Evolutionary conservation across 2,113 vertebrate genomes (phyloP).

Genomic region (Rhegmatorhina hoffmannsi): DNA sequence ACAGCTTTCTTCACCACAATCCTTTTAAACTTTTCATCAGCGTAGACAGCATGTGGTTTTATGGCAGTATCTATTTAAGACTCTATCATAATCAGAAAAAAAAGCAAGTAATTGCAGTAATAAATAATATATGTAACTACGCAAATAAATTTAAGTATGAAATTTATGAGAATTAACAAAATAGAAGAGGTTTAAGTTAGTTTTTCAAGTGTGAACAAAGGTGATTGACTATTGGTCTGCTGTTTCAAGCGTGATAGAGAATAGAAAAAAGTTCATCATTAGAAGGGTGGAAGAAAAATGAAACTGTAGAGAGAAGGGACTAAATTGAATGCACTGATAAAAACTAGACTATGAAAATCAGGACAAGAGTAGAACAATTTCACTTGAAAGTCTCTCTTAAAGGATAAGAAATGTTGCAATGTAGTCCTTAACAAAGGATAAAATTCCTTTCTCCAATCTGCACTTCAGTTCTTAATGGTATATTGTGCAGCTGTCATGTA

Average conservation of each 20-base stretch:
- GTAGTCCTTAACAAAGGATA: not conserved
- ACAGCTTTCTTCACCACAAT: not conserved
- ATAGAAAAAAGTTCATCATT: not conserved
- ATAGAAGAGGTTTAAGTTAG: not conserved
- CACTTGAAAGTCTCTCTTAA: not conserved
- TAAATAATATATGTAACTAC: not conserved
- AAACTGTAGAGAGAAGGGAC: not conserved
- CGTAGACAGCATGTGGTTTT: not conserved
- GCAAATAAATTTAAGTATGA: not conserved
- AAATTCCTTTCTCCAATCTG: not conserved
- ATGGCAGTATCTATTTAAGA: not conserved
- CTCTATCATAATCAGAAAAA: not conserved
- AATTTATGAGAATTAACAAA: not conserved
- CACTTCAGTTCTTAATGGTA: not conserved
- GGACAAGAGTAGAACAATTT: not conserved
- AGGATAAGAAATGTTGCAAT: not conserved
- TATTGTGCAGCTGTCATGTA: not conserved
- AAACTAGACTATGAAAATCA: not conserved
- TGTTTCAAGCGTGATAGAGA: not conserved
- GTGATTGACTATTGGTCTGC: not conserved
- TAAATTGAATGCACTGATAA: not conserved
- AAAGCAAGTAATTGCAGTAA: not conserved
- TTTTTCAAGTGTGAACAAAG: not conserved
- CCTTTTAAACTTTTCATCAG: not conserved
- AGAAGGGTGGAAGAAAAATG: not conserved